Conservation (phyloP, 2,797 vertebrate genomes). For the Melanotaenia pygmaea region DNA sequence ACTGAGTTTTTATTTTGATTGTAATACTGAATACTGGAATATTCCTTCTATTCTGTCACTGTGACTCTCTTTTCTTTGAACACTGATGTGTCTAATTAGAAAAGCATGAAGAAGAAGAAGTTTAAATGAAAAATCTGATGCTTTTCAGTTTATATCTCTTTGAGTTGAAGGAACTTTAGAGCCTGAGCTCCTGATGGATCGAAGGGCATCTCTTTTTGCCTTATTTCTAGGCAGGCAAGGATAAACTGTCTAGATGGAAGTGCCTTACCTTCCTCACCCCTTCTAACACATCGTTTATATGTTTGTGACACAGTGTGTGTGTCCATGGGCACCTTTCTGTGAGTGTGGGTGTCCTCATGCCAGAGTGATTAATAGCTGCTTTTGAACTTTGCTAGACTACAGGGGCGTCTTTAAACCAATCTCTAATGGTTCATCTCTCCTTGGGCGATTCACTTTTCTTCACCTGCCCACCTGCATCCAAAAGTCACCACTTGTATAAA, state of each 20-base stretch:
- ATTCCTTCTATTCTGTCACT: neutral
- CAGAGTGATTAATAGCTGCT: constrained; percentile 78
- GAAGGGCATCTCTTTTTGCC: neutral
- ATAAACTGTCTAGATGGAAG: constrained; percentile 18
- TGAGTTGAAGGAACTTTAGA: neutral
- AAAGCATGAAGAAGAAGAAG: neutral
- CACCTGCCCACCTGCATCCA: constrained; percentile 49
- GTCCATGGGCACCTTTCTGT: constrained; percentile 18
- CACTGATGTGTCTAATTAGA: neutral
- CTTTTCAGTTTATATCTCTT: neutral
- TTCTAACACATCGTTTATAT: constrained; percentile 14
- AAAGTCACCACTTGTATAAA: constrained; percentile 35
- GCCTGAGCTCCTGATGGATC: neutral
- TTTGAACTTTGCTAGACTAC: constrained; percentile 71
- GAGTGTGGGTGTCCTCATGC: constrained; percentile 42
- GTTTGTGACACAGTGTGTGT: constrained; percentile 30
- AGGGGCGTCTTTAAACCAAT: constrained; percentile 61
- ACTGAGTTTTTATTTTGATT: neutral
- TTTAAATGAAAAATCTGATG: no score
- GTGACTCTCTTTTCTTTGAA: neutral
- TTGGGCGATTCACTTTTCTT: constrained; percentile 53
- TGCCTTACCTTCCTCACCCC: neutral
- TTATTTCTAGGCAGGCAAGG: neutral
- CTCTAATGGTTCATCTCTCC: constrained; percentile 75
- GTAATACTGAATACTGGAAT: neutral